Conservation (phyloP, 2,113 vertebrate species). For the Entelurus aequoreus region DNA sequence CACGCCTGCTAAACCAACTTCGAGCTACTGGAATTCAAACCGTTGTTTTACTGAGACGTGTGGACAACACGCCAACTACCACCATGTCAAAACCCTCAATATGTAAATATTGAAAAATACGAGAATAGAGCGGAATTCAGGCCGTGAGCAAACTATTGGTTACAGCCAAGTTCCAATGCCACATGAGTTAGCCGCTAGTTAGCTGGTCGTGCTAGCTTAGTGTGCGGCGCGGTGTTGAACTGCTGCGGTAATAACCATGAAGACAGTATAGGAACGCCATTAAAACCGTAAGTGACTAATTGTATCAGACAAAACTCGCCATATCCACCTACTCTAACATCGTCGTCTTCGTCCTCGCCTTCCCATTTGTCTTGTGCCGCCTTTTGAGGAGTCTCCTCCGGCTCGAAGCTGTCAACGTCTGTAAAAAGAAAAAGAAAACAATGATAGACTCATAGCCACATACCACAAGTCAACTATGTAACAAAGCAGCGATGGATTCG, state of each 20-base stretch:
- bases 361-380: constrained; percentile 81
- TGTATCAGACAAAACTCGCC: not conserved
- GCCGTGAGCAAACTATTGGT: not conserved
- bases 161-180: constrained; percentile 14
- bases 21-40: constrained; percentile 2
- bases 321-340: constrained; percentile 78
- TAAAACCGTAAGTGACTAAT: too few relatives aligned
- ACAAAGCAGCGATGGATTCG: not conserved
- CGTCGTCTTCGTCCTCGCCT: constrained; percentile 89
- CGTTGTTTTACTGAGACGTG: not conserved
- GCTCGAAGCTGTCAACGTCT: constrained; percentile 85
- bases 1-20: constrained; percentile 22
- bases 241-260: too few relatives aligned
- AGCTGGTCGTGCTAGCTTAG: not conserved
- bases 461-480: constrained; percentile 1
- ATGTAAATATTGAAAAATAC: not conserved
- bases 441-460: constrained; percentile 34
- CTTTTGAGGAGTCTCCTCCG: constrained; percentile 68
- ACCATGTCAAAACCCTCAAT: rapidly evolving
- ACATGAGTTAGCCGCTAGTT: constrained; percentile 52
- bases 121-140: too few relatives aligned
- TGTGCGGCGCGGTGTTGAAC: too few relatives aligned
- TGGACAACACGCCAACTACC: too few relatives aligned
- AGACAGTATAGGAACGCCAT: too few relatives aligned
- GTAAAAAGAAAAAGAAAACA: constrained; percentile 37